Percentiles rank a stretch among this genome's conserved stretches.
These are phyloP conservation scores for Pampus argenteus DNA, from an alignment of 2,797 vertebrate genomes.

Conservation along the genomic window DNA sequence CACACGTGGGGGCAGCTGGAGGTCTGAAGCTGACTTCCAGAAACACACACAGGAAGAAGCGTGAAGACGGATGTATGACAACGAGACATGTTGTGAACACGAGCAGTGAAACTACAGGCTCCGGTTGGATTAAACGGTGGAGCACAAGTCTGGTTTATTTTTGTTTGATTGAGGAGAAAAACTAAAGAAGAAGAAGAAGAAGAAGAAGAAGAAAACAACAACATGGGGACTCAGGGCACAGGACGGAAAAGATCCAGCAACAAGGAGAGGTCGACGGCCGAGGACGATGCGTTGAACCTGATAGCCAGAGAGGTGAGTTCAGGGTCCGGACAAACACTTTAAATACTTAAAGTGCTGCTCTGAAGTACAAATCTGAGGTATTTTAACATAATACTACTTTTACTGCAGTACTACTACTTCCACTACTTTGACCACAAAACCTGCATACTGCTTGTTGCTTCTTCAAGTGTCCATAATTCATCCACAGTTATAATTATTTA, in stretches of 20 bases:
- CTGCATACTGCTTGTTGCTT: not conserved
- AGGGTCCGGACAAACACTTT: no score
- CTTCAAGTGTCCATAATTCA: no score
- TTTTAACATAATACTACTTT: no score
- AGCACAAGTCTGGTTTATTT: slow-evolving; percentile 25
- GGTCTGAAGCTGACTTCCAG: no score
- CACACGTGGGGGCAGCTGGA: slow-evolving; percentile 54
- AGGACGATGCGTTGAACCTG: slow-evolving; percentile 93
- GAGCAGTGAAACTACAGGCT: slow-evolving; percentile 8
- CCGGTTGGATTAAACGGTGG: slow-evolving; percentile 41
- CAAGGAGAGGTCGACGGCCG: slow-evolving; percentile 90
- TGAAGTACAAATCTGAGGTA: no score
- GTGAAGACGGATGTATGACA: slow-evolving; percentile 71
- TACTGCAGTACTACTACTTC: not conserved
- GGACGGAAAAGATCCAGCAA: slow-evolving; percentile 92
- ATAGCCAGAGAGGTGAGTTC: slow-evolving; percentile 95
- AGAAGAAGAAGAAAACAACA: slow-evolving; percentile 2
- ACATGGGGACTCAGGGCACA: slow-evolving; percentile 91
- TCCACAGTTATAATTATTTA: no score
- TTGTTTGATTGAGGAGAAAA: not conserved
- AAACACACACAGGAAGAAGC: slow-evolving; percentile 73
- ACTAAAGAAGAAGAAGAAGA: no score
- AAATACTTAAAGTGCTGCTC: no score
- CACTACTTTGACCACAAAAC: slow-evolving; percentile 5
- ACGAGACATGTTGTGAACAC: slow-evolving; percentile 52